These are phyloP conservation scores for Polyommatus iphigenia DNA, from an alignment of 2,888 invertebrate genomes.

Conservation along the genomic window DNA sequence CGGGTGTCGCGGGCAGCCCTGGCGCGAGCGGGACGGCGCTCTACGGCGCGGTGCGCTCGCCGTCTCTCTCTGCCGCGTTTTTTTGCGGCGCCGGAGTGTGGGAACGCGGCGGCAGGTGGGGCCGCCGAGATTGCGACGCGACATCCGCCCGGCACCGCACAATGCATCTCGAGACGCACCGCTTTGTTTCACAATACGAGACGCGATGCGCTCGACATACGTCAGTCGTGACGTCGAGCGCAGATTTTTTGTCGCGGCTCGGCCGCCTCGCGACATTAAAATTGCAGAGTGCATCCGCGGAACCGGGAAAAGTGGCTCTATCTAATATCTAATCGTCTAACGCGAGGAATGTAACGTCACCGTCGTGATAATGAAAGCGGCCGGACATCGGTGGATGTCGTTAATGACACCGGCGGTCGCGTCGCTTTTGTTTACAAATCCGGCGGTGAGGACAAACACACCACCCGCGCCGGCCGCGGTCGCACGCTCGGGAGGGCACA, in stretches of 20 bases:
- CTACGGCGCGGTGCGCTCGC: constrained; percentile 50
- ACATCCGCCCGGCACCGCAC: constrained; percentile 78
- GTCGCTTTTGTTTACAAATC: constrained; percentile 62
- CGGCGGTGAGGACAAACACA: constrained; percentile 49
- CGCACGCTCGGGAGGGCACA: constrained; percentile 46
- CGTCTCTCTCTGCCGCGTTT: constrained; percentile 69
- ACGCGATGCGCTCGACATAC: constrained; percentile 67
- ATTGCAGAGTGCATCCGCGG: constrained; percentile 42
- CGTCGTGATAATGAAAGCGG: constrained; percentile 41
- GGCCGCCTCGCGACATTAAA: constrained; percentile 39
- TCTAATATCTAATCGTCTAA: constrained; percentile 4
- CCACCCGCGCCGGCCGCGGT: constrained; percentile 42
- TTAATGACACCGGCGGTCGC: constrained; percentile 47
- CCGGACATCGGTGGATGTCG: constrained; percentile 45
- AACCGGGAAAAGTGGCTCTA: constrained; percentile 39
- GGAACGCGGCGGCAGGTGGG: constrained; percentile 79
- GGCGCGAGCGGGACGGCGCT: constrained; percentile 62
- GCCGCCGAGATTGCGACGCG: constrained; percentile 78
- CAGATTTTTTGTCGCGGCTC: constrained; percentile 47
- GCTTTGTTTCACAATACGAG: constrained; percentile 62
- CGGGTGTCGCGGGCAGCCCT: constrained; percentile 63
- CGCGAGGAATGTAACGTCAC: neutral
- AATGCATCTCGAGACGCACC: constrained; percentile 68
- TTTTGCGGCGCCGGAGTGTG: constrained; percentile 80
- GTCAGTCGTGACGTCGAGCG: constrained; percentile 59